Evolutionary conservation across 1,140 invertebrate species (phyloP).

Genomic region (Aricia agestis): DNA sequence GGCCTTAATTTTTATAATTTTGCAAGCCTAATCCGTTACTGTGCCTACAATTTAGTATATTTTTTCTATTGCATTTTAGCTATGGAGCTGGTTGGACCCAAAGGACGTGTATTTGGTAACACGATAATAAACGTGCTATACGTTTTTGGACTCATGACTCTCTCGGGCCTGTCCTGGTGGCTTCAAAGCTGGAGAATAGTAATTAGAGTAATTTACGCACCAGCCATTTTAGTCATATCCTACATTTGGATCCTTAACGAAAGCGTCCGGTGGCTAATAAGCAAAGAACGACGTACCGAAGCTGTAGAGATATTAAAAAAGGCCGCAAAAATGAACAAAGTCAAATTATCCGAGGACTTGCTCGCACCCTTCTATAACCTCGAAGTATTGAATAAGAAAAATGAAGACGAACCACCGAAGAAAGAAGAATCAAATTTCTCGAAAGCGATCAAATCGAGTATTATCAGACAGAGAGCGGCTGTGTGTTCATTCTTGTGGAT

Average conservation of each 20-base stretch:
- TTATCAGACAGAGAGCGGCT: slow-evolving; percentile 53
- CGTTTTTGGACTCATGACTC: slow-evolving; percentile 82
- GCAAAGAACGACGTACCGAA: slow-evolving; percentile 75
- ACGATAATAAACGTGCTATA: slow-evolving; percentile 83
- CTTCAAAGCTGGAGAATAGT: slow-evolving; percentile 83
- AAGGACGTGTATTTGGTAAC: slow-evolving; percentile 84
- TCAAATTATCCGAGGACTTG: slow-evolving; percentile 74
- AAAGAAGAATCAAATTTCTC: slow-evolving; percentile 41
- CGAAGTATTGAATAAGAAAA: slow-evolving; percentile 34
- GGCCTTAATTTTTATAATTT: too few species aligned
- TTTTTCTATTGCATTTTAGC: slow-evolving; percentile 72
- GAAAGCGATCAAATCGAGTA: slow-evolving; percentile 53
- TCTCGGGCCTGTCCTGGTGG: slow-evolving; percentile 82
- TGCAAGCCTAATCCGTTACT: too few species aligned
- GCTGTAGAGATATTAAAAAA: slow-evolving; percentile 78
- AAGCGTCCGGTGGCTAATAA: slow-evolving; percentile 85
- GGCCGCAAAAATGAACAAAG: slow-evolving; percentile 83
- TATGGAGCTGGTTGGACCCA: slow-evolving; percentile 86
- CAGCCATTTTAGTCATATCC: slow-evolving; percentile 80
- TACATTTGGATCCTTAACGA: slow-evolving; percentile 81
- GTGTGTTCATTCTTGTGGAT: slow-evolving; percentile 66
- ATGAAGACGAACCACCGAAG: slow-evolving; percentile 25
- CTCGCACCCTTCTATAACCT: slow-evolving; percentile 55
- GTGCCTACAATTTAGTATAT: too few species aligned
- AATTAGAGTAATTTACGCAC: slow-evolving; percentile 81